Evolutionary conservation across 1,140 invertebrate species (phyloP), one percentile per base, ranked within the genome.

Genomic region (Lepidurus packardi): DNA sequence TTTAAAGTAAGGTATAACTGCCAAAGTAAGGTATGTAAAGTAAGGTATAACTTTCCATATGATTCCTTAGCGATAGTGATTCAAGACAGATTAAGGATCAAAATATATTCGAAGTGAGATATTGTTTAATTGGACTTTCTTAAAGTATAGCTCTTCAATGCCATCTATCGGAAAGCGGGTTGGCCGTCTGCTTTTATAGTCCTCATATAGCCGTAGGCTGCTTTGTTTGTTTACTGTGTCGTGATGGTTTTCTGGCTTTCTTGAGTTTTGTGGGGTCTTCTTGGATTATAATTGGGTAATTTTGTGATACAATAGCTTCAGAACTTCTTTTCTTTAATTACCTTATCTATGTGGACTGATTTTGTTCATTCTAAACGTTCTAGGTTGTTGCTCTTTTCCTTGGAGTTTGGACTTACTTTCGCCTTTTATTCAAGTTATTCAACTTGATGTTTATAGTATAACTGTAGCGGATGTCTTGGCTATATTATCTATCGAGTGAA

Each of bases 221-320:
- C 53, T 65, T 65, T 65, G 53, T 65, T 65, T 65, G 53, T 65
- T 65, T 65, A 65, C 53, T 65, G 53, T 21, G 53, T 65, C 16
- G 53, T 65, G 53, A 7, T 65, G 21, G 53, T 9, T 65, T 65
- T 65, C 53, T 16, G 16, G 21, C 53, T 65, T 65, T 65, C 9
- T 16, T 65, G 53, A 65, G 53, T 65, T 65, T 65, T 65, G 53
- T 16, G 53, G 53, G 21, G 53, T 65, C 53, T n/a, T 21, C 53
- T 65, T 65, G 53, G 53, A 65, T 65, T 21, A 13, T 65, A 65
- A n/a, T 9, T 65, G 21, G 53, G 53, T 65, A 65, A 34, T 34
- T 34, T 65, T 47, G 53, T n/a, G 16, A 5, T 65, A 4, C 6
- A 65, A 65, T 65, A 21, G 13, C 21, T 65, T 65, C 53, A 7